Conservation (phyloP, 92 coral and sea anemone genomes). For the Meandrina meandrites region DNA sequence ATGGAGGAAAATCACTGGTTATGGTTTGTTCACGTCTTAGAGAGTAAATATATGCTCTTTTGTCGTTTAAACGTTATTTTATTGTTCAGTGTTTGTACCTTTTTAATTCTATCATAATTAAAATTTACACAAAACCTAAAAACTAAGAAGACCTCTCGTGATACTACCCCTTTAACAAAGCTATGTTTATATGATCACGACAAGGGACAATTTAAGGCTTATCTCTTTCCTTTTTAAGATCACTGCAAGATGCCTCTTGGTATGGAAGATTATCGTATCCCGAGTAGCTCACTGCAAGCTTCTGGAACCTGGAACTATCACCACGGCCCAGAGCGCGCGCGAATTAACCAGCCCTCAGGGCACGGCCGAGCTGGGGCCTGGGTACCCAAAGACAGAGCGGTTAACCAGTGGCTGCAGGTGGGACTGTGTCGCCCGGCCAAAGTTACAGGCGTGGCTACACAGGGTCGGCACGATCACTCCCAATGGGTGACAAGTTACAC, state of each 20-base stretch:
- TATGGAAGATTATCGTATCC: constrained; percentile 67
- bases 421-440: constrained; percentile 64
- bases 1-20: too few relatives aligned
- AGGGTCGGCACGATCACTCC: constrained; percentile 64
- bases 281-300: constrained; percentile 62
- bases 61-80: too few relatives aligned
- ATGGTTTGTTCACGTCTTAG: too few relatives aligned
- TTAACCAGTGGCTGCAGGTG: constrained; percentile 69
- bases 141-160: too few relatives aligned
- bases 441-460: constrained; percentile 79
- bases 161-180: too few relatives aligned
- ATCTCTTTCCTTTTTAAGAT: constrained; percentile 39
- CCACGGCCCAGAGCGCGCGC: constrained; percentile 84
- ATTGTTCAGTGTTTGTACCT: too few relatives aligned
- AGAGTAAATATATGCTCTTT: too few relatives aligned
- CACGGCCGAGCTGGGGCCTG: constrained; percentile 78
- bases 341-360: constrained; percentile 61
- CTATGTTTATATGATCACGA: too few relatives aligned
- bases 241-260: constrained; percentile 80
- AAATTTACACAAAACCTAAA: too few relatives aligned
- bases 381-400: constrained; percentile 58
- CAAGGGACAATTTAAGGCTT: neutral
- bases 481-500: constrained; percentile 69
- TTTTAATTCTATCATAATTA: too few relatives aligned
- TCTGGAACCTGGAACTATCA: constrained; percentile 63